Conservation (phyloP, 2,797 vertebrate species). For the Margarornis squamiger region DNA sequence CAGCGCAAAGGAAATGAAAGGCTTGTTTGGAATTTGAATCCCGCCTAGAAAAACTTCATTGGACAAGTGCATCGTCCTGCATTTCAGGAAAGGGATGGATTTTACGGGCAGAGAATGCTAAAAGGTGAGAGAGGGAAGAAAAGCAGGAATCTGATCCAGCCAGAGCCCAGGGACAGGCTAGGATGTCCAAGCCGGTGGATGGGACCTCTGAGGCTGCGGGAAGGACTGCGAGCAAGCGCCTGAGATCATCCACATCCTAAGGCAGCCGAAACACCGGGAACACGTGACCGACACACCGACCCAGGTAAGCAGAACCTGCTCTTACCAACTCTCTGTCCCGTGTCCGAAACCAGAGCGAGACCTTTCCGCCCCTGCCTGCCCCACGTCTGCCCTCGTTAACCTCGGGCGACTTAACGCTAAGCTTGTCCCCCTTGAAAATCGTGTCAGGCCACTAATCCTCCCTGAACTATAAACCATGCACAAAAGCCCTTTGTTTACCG, state of each 20-base stretch:
- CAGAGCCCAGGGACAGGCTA: not conserved
- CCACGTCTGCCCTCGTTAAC: not conserved
- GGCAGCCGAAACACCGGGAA: not conserved
- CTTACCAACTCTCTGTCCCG: rapidly evolving
- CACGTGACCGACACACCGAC: not conserved
- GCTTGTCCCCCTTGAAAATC: not conserved
- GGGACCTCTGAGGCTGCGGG: not conserved
- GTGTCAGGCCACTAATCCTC: slow-evolving; percentile 13
- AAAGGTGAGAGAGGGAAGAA: slow-evolving; percentile 23
- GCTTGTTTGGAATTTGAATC: slow-evolving; percentile 65
- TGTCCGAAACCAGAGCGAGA: rapidly evolving
- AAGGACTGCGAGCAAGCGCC: not conserved
- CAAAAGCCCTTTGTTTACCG: slow-evolving; percentile 32
- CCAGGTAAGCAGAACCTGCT: slow-evolving; percentile 1
- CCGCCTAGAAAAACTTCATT: slow-evolving; percentile 43
- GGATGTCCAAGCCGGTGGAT: slow-evolving; percentile 6
- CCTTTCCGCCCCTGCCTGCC: not conserved
- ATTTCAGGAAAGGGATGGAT: slow-evolving; percentile 37
- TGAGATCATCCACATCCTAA: not conserved
- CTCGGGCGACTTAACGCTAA: not conserved
- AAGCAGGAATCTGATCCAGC: not conserved
- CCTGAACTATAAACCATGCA: not conserved
- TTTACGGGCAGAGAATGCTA: not conserved
- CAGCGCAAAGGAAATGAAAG: not conserved
- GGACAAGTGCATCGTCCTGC: slow-evolving; percentile 64